Percentiles rank a stretch among this genome's conserved stretches.
Conservation (phyloP, 2,113 vertebrate genomes). For the Labeo rohita region DNA sequence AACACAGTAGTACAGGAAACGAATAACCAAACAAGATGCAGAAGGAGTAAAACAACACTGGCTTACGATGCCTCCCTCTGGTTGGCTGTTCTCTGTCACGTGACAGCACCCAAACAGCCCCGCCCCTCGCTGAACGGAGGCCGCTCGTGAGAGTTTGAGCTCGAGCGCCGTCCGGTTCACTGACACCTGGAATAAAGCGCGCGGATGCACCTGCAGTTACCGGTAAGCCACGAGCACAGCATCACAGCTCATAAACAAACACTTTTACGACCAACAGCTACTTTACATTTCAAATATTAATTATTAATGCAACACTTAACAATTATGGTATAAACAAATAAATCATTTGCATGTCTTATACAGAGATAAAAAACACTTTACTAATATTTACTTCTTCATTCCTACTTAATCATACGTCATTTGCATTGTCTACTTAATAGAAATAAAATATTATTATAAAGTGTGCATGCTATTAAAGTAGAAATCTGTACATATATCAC, state of each 20-base stretch:
- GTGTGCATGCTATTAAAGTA: background rate
- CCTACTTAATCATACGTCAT: background rate
- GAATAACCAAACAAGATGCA: background rate
- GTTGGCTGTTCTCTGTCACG: conserved; percentile 17
- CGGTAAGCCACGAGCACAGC: conserved; percentile 36
- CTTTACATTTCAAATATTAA: background rate
- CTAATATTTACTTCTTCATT: background rate
- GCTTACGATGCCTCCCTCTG: background rate
- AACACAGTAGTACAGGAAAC: background rate
- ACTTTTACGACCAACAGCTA: background rate
- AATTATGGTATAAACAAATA: background rate
- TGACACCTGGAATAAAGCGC: conserved; percentile 20
- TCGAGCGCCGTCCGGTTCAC: conserved; percentile 11
- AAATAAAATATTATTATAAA: background rate
- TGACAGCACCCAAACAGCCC: conserved; percentile 1
- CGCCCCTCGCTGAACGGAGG: background rate
- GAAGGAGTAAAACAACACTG: background rate
- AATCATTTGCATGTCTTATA: background rate
- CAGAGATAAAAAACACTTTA: background rate
- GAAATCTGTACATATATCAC: background rate
- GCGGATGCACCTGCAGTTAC: conserved; percentile 33
- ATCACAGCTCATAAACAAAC: background rate
- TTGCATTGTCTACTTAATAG: background rate
- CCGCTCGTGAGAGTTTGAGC: conserved; percentile 15
- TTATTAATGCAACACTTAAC: background rate